phyloP scores from a whole-genome alignment of 64 coral and sea anemone species.

The Astreopora myriophthalma region DNA sequence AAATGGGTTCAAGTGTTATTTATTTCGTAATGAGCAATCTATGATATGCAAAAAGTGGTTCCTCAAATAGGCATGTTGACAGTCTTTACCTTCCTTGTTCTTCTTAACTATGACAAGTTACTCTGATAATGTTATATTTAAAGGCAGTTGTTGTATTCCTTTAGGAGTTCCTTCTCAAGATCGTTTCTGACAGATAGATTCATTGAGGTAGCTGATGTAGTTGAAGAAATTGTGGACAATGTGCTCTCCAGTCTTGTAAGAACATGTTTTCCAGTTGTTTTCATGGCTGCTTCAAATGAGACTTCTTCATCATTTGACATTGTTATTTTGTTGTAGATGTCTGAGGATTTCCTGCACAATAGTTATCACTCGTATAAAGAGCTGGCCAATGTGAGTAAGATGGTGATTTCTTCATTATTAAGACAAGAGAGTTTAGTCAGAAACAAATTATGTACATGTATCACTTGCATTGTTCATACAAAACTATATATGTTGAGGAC shows the following conservation, averaged over 20 bases:
- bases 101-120: too few relatives aligned
- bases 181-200: neutral
- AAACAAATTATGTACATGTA: too few relatives aligned
- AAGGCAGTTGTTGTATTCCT: neutral
- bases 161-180: neutral
- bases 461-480: too few relatives aligned
- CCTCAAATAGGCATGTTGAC: too few relatives aligned
- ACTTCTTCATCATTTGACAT: neutral
- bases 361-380: conserved; percentile 9
- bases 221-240: conserved; percentile 14
- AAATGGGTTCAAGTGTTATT: too few relatives aligned
- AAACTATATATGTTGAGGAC: too few relatives aligned
- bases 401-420: neutral
- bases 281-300: neutral
- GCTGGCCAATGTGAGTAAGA: neutral
- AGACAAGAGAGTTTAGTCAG: neutral
- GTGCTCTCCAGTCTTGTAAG: conserved; percentile 14
- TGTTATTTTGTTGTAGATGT: neutral
- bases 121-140: neutral
- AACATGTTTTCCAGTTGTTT: neutral
- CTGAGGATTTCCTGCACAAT: conserved; percentile 1
- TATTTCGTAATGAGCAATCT: too few relatives aligned
- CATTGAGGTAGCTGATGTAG: neutral
- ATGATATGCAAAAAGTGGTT: too few relatives aligned
- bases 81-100: neutral